Evolutionary conservation across 2,797 vertebrate species (phyloP), one percentile per base, ranked within the genome.

Genomic region (Echiichthys vipera): DNA sequence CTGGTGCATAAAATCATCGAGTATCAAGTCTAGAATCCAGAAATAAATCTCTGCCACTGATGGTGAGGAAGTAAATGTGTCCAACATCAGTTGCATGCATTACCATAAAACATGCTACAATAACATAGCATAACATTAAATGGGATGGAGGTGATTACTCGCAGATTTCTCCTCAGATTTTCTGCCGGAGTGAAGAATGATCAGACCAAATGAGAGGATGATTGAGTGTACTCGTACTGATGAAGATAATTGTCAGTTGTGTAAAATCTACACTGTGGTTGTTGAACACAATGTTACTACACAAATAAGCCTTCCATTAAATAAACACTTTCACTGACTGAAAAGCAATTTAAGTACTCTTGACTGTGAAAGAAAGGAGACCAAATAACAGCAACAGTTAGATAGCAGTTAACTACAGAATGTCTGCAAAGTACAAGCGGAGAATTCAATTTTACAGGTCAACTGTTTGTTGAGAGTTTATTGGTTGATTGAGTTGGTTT

Each of bases 181-280:
- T 7, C 47, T 53, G 39, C 30, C 55, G 37, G 27, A 61, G 24
- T 34, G 25, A 51, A 55, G 51, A 59, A 64, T 40, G 27, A 75
- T 49, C 22, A 46, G 36, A 45, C 36, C 29, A 51, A 63, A 57
- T 15, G 14, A 49, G 56, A 57, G 29, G 7, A 20, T 47, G 47
- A 61, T 17, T 46, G 18, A 74, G 57, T 37, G 29, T 46, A 76
- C 71, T 81, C 65, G 57, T 39, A 53, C 49, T 58, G 39, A 66
- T 73, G 29, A 59, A 67, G 54, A 77, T 72, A 84, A 86, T 47
- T 17, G n/a, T n/a, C n/a, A n/a, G n/a, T n/a, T n/a, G n/a, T n/a
- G n/a, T n/a, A n/a, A n/a, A n/a, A n/a, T n/a, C n/a, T n/a, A n/a
- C n/a, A n/a, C n/a, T 20, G 39, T 32, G 34, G 30, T 10, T 72